phyloP scores from a whole-genome alignment of 1,140 invertebrate genomes.

The Lethocerus indicus region DNA sequence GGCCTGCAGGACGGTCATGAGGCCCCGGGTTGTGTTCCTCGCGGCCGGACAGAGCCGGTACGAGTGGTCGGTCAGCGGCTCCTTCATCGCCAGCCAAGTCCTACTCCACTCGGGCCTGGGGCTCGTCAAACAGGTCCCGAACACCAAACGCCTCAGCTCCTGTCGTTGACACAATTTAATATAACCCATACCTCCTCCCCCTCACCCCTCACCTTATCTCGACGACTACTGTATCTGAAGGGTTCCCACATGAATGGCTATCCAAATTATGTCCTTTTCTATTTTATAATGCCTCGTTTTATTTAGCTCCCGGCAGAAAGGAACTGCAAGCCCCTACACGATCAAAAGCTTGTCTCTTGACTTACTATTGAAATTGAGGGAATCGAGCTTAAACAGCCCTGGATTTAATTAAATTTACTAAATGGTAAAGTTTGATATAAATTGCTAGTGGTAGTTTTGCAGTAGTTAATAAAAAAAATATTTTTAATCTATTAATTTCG shows the following conservation, averaged over 20 bases:
- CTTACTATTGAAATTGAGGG: too few species aligned
- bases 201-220: too few species aligned
- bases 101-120: slow-evolving; percentile 42
- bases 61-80: slow-evolving; percentile 33
- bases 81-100: slow-evolving; percentile 36
- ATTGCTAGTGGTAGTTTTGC: background rate
- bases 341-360: background rate
- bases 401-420: too few species aligned
- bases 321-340: background rate
- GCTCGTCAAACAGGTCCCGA: slow-evolving; percentile 37
- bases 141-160: slow-evolving; percentile 35
- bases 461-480: too few species aligned
- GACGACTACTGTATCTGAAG: background rate
- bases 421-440: background rate
- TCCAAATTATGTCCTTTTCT: background rate
- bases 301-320: background rate
- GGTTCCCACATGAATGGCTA: too few species aligned
- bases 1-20: slow-evolving; percentile 46
- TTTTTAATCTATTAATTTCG: background rate
- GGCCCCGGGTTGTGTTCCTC: slow-evolving; percentile 40
- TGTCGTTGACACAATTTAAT: slow-evolving; percentile 18
- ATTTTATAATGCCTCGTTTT: background rate
- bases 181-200: too few species aligned
- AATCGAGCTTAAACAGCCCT: too few species aligned
- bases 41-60: slow-evolving; percentile 40